A percentile compares a stretch with the other conserved stretches of the same genome.
These are phyloP conservation scores for Danio aesculapii DNA, from an alignment of 2,797 vertebrate species.

Conservation along the genomic window DNA sequence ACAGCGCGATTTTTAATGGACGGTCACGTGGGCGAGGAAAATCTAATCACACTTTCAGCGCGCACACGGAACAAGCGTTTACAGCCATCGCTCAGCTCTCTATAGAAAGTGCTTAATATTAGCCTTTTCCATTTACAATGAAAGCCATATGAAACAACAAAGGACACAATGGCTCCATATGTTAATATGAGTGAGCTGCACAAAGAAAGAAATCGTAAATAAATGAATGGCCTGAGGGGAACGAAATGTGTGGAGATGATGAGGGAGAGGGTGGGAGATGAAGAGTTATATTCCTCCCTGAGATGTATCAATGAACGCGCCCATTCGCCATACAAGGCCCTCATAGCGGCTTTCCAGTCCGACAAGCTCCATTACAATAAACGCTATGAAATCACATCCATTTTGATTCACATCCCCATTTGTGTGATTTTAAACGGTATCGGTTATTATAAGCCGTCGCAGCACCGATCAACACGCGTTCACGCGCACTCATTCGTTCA, in stretches of 20 bases:
- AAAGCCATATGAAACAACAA: background rate
- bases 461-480: slow-evolving; percentile 58
- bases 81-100: slow-evolving; percentile 21
- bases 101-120: background rate
- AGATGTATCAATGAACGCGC: slow-evolving; percentile 85
- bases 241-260: slow-evolving; percentile 55
- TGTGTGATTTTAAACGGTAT: slow-evolving; percentile 46
- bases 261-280: slow-evolving; percentile 65
- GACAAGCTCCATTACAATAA: slow-evolving; percentile 60
- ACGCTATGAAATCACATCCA: slow-evolving; percentile 64
- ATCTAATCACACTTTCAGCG: slow-evolving; percentile 53
- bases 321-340: slow-evolving; percentile 77
- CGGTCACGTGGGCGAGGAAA: slow-evolving; percentile 60
- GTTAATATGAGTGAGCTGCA: background rate
- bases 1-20: slow-evolving; percentile 58
- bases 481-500: slow-evolving; percentile 72
- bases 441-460: slow-evolving; percentile 62
- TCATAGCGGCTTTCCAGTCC: slow-evolving; percentile 62
- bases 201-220: slow-evolving; percentile 28
- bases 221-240: slow-evolving; percentile 51
- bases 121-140: background rate
- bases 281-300: slow-evolving; percentile 73
- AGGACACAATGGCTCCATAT: slow-evolving; percentile 19
- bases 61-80: slow-evolving; percentile 34
- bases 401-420: slow-evolving; percentile 57